Evolutionary conservation across 1,140 invertebrate species (phyloP), one percentile per base, ranked within the genome.

Genomic region (Micrasema minimum): DNA sequence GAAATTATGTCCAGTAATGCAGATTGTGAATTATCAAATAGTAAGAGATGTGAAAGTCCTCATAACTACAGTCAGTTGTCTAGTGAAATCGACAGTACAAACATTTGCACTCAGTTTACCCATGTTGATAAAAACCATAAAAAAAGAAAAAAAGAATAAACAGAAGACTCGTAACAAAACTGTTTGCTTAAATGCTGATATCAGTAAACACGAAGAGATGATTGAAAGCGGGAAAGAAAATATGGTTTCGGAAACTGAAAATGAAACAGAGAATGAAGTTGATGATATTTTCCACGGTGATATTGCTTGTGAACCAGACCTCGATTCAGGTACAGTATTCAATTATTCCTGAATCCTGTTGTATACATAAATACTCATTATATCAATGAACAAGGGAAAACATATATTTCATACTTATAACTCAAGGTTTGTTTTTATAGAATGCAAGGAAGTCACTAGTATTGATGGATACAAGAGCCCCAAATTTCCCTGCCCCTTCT

Each of bases 401-500:
- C n/a, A n/a, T n/a, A n/a, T n/a, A n/a, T n/a, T n/a, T n/a, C n/a
- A n/a, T n/a, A n/a, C n/a, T n/a, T n/a, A n/a, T n/a, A n/a, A n/a
- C n/a, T n/a, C n/a, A n/a, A n/a, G n/a, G n/a, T n/a, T n/a, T n/a
- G n/a, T n/a, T n/a, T n/a, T n/a, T 72, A 10, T 70, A 69, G 61
- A 69, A 38, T 43, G 41, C 35, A 48, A 66, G n/a, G 31, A 23
- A 14, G 48, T 45, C 16, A 10, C 41, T 45, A 26, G 41, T 41
- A 38, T 12, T 12, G 45, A 41, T 11, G 43, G 16, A 31, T 83
- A 82, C 75, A 78, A 80, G 18, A 86, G 82, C 75, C 86, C 85
- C 2, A 88, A 86, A 9, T 89, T 88, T 75, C 88, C 88, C 0
- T 90, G 88, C 75, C 88, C 88, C 10, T 89, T 90, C 76, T 90